A percentile compares a stretch with the other conserved stretches of the same genome.
These are phyloP conservation scores for Stercorarius parasiticus DNA, from an alignment of 2,113 vertebrate genomes.

Conservation along the genomic window DNA sequence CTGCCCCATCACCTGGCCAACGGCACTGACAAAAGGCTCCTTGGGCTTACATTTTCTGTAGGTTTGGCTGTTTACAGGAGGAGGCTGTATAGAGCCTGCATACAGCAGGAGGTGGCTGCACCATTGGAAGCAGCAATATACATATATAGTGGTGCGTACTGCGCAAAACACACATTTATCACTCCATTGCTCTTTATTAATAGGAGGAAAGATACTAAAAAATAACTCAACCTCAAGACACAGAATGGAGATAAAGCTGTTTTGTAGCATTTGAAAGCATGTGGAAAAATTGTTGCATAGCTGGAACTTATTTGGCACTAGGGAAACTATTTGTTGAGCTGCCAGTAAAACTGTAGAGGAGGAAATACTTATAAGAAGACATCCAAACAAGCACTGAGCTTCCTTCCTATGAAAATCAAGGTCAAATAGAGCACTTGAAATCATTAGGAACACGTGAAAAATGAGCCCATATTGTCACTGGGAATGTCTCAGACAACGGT, in stretches of 20 bases:
- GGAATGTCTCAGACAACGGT: background rate
- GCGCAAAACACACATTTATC: slow-evolving; percentile 34
- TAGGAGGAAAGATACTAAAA: slow-evolving; percentile 52
- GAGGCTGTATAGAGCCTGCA: background rate
- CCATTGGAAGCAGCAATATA: background rate
- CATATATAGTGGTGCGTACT: background rate
- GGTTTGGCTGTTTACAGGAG: background rate
- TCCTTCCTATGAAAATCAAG: slow-evolving; percentile 14
- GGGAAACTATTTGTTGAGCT: slow-evolving; percentile 32
- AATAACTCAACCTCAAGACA: slow-evolving; percentile 42
- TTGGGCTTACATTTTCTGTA: background rate
- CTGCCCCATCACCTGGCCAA: background rate
- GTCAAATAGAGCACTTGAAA: background rate
- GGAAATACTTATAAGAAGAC: slow-evolving; percentile 10
- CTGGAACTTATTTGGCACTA: slow-evolving; percentile 49
- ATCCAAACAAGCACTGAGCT: background rate
- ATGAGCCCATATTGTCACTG: background rate
- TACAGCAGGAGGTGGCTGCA: background rate
- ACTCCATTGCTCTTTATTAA: slow-evolving; percentile 61
- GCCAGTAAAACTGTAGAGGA: background rate
- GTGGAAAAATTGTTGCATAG: slow-evolving; percentile 36
- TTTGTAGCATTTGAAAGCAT: slow-evolving; percentile 45
- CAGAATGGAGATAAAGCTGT: slow-evolving; percentile 47
- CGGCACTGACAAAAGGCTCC: background rate
- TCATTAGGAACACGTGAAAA: background rate